Evolutionary conservation across 2,888 invertebrate species (phyloP).

Genomic region (Thumatha senex): DNA sequence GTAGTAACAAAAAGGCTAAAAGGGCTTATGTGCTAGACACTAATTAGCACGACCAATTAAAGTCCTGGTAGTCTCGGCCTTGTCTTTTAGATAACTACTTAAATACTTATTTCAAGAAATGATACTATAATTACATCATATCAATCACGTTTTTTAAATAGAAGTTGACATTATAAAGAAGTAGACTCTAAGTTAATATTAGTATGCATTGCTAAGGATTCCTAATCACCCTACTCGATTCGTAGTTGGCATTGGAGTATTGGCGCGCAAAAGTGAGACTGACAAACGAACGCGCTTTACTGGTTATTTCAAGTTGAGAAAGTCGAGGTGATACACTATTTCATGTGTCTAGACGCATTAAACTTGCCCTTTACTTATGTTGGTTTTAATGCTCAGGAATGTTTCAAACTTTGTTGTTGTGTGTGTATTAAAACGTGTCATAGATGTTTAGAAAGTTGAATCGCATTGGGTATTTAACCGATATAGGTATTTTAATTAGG

Average conservation of each 20-base stretch:
- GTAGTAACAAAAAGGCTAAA: no score
- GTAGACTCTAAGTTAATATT: no score
- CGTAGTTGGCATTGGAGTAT: conserved; percentile 10
- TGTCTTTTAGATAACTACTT: no score
- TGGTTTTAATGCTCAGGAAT: conserved; percentile 17
- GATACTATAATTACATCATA: no score
- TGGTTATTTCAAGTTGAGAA: conserved; percentile 57
- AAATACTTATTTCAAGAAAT: no score
- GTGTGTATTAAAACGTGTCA: background rate
- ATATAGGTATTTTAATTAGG: background rate
- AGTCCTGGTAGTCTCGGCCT: no score
- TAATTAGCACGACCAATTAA: no score
- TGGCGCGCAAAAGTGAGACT: conserved; percentile 70
- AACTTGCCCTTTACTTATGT: conserved; percentile 21
- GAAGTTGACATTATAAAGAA: no score
- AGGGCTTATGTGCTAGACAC: no score
- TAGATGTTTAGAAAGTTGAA: background rate
- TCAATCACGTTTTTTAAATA: no score
- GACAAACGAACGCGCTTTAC: conserved; percentile 52
- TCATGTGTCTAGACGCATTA: conserved; percentile 58
- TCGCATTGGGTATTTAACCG: background rate
- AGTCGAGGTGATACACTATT: conserved; percentile 32
- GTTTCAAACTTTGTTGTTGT: conserved; percentile 6
- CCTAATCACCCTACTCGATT: no score
- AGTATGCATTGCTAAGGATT: no score